Percentiles rank a stretch among this genome's conserved stretches.
Conservation (phyloP, 2,113 vertebrate genomes). For the Pterophyllum scalare region DNA sequence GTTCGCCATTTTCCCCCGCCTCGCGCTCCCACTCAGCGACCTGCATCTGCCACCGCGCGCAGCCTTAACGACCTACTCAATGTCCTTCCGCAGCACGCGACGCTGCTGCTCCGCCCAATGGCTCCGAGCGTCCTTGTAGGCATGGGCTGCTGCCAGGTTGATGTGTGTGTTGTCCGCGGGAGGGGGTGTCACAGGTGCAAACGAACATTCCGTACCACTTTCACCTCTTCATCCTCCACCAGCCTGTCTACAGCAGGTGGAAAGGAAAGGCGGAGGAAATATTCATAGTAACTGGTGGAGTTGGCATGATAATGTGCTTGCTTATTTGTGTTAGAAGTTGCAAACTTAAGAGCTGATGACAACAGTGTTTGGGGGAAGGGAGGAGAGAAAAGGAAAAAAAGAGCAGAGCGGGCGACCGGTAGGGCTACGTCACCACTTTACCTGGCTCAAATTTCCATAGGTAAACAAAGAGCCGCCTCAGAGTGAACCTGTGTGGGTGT, state of each 20-base stretch:
- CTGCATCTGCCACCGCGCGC: constrained; percentile 72
- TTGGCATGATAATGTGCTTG: neutral
- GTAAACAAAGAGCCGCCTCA: constrained; percentile 66
- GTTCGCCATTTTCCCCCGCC: constrained; percentile 62
- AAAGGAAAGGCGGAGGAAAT: too few species aligned
- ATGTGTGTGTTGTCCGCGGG: constrained; percentile 13
- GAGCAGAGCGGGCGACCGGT: neutral
- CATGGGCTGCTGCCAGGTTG: constrained; percentile 28
- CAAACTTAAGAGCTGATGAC: neutral
- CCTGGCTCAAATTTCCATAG: constrained; percentile 71
- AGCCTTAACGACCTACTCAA: constrained; percentile 37
- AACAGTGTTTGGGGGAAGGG: neutral
- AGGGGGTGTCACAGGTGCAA: constrained; percentile 76
- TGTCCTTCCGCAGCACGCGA: constrained; percentile 71
- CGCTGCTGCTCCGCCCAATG: constrained; percentile 77
- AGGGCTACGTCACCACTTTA: constrained; percentile 58
- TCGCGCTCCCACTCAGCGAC: constrained; percentile 53
- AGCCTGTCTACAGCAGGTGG: neutral
- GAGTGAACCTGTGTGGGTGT: constrained; percentile 8
- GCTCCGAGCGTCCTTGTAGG: constrained; percentile 49
- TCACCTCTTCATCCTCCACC: constrained; percentile 53
- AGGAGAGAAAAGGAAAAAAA: neutral
- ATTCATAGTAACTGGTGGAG: neutral
- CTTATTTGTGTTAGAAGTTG: neutral
- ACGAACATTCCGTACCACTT: constrained; percentile 73